Evolutionary conservation across 1,140 invertebrate genomes (phyloP).

Genomic region (Musca domestica): DNA sequence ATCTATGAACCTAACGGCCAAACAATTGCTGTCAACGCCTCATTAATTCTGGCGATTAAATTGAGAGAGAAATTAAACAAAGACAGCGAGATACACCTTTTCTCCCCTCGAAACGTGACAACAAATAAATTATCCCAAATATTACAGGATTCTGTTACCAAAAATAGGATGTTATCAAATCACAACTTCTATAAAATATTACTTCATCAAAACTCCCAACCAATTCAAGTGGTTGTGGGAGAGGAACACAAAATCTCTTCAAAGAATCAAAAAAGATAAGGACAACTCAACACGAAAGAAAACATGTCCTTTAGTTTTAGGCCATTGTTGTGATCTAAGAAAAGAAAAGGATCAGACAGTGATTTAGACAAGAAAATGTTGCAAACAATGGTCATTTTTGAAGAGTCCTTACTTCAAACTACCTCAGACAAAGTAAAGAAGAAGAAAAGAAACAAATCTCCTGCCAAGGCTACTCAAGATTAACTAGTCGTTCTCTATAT

Average conservation of each 20-base stretch:
- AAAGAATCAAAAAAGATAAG: not conserved
- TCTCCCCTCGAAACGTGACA: not conserved
- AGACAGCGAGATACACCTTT: too few species aligned
- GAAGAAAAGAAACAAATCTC: conserved; percentile 4
- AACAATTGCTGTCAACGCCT: too few species aligned
- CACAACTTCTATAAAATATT: conserved; percentile 4
- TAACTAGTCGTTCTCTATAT: too few species aligned
- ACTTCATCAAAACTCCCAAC: not conserved
- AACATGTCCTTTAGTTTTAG: not conserved
- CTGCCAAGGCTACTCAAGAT: too few species aligned
- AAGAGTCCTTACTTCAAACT: not conserved
- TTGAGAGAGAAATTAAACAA: too few species aligned
- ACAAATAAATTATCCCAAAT: not conserved
- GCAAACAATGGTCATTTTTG: not conserved
- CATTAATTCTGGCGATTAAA: too few species aligned
- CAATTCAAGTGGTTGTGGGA: not conserved
- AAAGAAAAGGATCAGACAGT: not conserved
- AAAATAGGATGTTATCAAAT: too few species aligned
- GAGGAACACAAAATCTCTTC: not conserved
- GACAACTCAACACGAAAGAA: too few species aligned
- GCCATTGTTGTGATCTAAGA: not conserved
- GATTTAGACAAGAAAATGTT: not conserved
- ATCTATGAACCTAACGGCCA: too few species aligned
- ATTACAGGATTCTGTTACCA: not conserved
- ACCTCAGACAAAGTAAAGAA: not conserved